These are phyloP conservation scores for Indri indri DNA, from an alignment of 2,113 vertebrate species.

Conservation along the genomic window DNA sequence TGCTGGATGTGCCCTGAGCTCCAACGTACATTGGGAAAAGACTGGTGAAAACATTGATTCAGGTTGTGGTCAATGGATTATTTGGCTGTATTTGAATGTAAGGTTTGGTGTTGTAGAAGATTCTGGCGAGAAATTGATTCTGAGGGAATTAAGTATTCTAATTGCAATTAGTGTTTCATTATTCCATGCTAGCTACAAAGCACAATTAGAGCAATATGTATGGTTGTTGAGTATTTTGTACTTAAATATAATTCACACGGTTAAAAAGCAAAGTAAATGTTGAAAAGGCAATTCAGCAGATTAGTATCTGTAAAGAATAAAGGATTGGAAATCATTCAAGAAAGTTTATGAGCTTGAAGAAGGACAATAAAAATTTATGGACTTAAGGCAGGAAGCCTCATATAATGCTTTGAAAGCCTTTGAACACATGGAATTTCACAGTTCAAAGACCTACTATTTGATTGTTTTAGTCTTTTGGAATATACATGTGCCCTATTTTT, in stretches of 20 bases:
- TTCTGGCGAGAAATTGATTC: neutral
- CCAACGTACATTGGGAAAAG: neutral
- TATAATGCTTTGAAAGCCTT: constrained; percentile 10
- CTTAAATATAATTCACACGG: neutral
- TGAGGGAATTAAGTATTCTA: neutral
- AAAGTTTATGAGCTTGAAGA: constrained; percentile 65
- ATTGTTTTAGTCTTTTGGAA: neutral
- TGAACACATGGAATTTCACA: constrained; percentile 43
- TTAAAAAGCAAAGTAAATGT: constrained; percentile 58
- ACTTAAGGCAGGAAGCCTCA: constrained; percentile 40
- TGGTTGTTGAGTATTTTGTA: constrained; percentile 28
- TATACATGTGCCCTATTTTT: neutral
- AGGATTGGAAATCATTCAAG: constrained; percentile 60
- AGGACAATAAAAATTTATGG: constrained; percentile 70
- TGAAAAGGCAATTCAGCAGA: constrained; percentile 47
- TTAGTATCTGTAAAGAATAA: constrained; percentile 56
- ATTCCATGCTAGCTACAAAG: neutral
- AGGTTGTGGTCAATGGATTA: neutral
- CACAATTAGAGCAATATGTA: constrained; percentile 5
- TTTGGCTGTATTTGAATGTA: neutral
- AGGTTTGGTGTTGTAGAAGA: neutral
- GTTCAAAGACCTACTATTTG: neutral
- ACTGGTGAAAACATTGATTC: neutral
- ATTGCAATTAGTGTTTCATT: neutral
- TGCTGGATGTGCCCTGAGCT: neutral